Base-by-base conservation (phyloP, 2,797 vertebrate genomes). In the Cirrhinus molitorella region DNA sequence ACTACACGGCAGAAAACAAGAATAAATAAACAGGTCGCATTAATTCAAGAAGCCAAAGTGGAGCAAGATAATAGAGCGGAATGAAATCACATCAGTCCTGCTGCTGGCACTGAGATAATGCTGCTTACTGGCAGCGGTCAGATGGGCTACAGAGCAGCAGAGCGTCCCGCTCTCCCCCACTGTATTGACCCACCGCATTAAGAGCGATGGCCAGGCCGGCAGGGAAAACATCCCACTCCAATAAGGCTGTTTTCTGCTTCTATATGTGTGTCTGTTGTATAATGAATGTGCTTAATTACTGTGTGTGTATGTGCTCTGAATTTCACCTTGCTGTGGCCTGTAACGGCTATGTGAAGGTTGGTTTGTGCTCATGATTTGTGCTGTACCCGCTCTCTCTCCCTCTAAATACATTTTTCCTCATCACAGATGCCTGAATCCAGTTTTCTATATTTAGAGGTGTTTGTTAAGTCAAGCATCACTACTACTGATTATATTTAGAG, bases 31-130 rank as follows among this genome's bases (percentile, higher is more conserved):
- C 74, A 77, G 40, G 74, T 63, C 12, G 4, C 74, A 77, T 63
- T 77, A 77, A 77, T 77, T 77, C n/a, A 77, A 77, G 55, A 45
- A 77, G 74, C 55, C 16, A 28, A 28, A 77, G 55, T 37, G 1
- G 37, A 23, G 31, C 37, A 40, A 65, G 43, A 78, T 78, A 78
- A 65, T 49, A 78, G 59, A 49, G 25, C 43, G n/a, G 76, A 78
- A 65, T 78, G 59, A 79, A 65, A 79, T 49, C 12, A 31, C 76
- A 65, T 63, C 59, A 65, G 59, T 65, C 76, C 25, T 34, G 28
- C 76, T 65, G 74, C 74, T 63, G 74, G 74, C 57, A 28, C 40
- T 21, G 74, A 77, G 59, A 79, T 79, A 79, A 51, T 61, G 74
- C 37, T 0, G 28, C 28, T 74, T 49, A 53, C 12, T 76, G 73